Percentiles rank a stretch among this genome's conserved stretches.
Evolutionary conservation across 2,113 vertebrate genomes (phyloP).

Genomic region (Alectura lathami): DNA sequence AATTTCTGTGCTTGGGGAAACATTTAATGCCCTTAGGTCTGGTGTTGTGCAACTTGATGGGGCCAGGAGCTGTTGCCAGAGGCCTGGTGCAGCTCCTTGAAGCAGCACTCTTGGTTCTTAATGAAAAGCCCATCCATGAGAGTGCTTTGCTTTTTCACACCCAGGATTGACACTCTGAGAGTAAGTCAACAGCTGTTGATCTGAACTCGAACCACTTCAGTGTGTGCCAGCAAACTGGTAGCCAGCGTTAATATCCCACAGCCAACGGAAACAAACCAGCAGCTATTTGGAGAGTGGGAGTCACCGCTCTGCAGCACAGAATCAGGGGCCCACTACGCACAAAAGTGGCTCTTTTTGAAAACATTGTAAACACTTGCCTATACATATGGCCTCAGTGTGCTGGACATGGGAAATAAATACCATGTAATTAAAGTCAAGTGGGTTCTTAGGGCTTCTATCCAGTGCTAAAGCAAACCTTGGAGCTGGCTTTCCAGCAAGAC

Average conservation of each 20-base stretch:
- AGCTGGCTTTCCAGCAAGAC: not conserved
- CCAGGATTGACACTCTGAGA: accelerated
- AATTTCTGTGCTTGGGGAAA: not conserved
- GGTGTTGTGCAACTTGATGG: accelerated
- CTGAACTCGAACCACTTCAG: not conserved
- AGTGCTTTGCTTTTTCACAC: not conserved
- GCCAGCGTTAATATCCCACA: not conserved
- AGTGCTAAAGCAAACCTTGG: not conserved
- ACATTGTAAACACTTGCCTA: not conserved
- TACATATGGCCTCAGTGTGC: not conserved
- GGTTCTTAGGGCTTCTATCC: not conserved
- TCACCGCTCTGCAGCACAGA: not conserved
- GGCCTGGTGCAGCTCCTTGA: not conserved
- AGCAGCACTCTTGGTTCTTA: not conserved
- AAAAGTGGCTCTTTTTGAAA: not conserved
- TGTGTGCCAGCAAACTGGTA: not conserved
- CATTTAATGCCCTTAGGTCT: not conserved
- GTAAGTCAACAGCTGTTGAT: conserved; percentile 2
- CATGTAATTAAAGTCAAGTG: not conserved
- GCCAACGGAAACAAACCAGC: not conserved
- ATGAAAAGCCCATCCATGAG: not conserved
- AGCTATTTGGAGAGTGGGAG: accelerated
- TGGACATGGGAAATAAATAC: not conserved
- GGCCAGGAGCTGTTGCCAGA: not conserved
- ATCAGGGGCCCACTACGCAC: not conserved